Conservation (phyloP, 2,113 vertebrate genomes). For the Butorides virescens region DNA sequence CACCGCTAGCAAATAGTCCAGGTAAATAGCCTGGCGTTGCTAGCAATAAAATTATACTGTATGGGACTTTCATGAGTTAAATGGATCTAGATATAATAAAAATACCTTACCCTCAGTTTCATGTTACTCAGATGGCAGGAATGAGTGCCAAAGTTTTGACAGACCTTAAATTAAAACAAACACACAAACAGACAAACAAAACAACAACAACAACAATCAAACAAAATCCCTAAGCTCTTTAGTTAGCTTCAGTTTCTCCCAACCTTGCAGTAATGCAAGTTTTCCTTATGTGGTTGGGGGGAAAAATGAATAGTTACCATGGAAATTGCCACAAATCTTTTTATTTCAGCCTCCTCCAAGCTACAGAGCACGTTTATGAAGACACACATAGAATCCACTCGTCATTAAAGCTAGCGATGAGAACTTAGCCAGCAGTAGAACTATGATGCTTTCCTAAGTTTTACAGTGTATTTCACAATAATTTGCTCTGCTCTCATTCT, state of each 20-base stretch:
- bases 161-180: slow-evolving; percentile 1
- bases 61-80: neutral
- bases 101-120: neutral
- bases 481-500: slow-evolving; percentile 62
- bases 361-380: neutral
- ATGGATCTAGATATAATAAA: neutral
- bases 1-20: neutral
- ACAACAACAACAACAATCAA: neutral
- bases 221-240: neutral
- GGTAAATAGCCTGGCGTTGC: neutral
- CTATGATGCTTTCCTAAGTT: slow-evolving; percentile 57
- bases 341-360: slow-evolving; percentile 10
- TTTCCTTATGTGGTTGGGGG: neutral
- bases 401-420: slow-evolving; percentile 5
- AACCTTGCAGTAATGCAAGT: neutral
- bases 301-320: slow-evolving; percentile 20
- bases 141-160: slow-evolving; percentile 9
- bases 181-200: neutral
- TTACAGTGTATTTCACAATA: slow-evolving; percentile 53
- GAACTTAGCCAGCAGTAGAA: slow-evolving; percentile 14
- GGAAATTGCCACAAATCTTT: slow-evolving; percentile 50
- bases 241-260: slow-evolving; percentile 12
- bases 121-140: neutral
- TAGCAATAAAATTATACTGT: neutral
- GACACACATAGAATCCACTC: slow-evolving; percentile 13